phyloP scores from a whole-genome alignment of 2,888 invertebrate genomes.

The Watsonalla binaria region DNA sequence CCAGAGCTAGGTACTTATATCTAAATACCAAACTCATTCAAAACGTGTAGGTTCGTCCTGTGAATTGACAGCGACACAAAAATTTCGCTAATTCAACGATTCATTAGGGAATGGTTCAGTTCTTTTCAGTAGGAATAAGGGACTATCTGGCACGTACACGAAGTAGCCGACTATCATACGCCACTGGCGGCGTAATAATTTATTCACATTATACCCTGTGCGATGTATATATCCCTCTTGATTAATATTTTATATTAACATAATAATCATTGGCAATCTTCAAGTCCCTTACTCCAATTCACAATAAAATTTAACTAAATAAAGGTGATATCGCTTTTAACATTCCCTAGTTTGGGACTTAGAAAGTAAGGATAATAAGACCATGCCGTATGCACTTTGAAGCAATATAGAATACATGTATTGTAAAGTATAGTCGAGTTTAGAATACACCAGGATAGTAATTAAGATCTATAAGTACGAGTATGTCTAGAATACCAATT shows the following conservation, averaged over 20 bases:
- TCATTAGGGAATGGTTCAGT: slow-evolving; percentile 66
- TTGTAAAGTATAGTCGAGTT: slow-evolving; percentile 48
- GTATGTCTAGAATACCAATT: slow-evolving; percentile 75
- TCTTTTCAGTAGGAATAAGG: slow-evolving; percentile 70
- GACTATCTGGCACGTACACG: slow-evolving; percentile 60
- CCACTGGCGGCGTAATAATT: slow-evolving; percentile 47
- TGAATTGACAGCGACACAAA: slow-evolving; percentile 62
- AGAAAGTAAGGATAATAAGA: slow-evolving; percentile 38
- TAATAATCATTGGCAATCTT: slow-evolving; percentile 62
- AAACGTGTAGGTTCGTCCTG: slow-evolving; percentile 24
- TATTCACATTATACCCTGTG: slow-evolving; percentile 75
- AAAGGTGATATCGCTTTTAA: slow-evolving; percentile 48
- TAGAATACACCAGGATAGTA: slow-evolving; percentile 60
- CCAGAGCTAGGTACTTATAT: too few relatives aligned
- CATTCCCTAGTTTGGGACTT: slow-evolving; percentile 37
- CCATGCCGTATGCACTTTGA: slow-evolving; percentile 33
- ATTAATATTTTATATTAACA: slow-evolving; percentile 59
- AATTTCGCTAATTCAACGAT: slow-evolving; percentile 56
- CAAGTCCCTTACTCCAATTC: slow-evolving; percentile 69
- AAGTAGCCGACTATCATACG: slow-evolving; percentile 30
- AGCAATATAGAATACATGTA: slow-evolving; percentile 44
- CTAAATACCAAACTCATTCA: background rate
- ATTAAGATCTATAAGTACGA: slow-evolving; percentile 69
- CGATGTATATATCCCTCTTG: slow-evolving; percentile 62
- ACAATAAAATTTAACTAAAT: slow-evolving; percentile 52